Percentiles rank a stretch among this genome's conserved stretches.
These are phyloP conservation scores for Carabus problematicus DNA, from an alignment of 2,888 invertebrate genomes.

Conservation along the genomic window DNA sequence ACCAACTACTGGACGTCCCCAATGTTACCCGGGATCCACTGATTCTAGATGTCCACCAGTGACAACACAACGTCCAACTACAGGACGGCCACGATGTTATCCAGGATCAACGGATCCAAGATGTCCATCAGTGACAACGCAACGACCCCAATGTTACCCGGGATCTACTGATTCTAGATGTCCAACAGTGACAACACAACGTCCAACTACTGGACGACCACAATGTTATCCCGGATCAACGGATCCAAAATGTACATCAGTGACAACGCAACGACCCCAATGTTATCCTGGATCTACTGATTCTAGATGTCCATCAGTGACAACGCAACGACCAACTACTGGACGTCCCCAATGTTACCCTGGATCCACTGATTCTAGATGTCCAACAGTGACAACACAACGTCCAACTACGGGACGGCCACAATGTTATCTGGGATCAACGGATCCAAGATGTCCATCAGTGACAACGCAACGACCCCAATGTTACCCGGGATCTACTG, in stretches of 20 bases:
- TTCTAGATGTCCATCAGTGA: constrained; percentile 52
- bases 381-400: constrained; percentile 50
- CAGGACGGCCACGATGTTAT: constrained; percentile 51
- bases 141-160: constrained; percentile 50
- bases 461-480: constrained; percentile 45
- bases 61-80: constrained; percentile 38
- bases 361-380: constrained; percentile 51
- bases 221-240: constrained; percentile 55
- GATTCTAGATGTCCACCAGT: constrained; percentile 53
- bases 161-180: constrained; percentile 56
- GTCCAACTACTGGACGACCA: constrained; percentile 47
- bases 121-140: constrained; percentile 49
- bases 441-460: constrained; percentile 53
- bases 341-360: constrained; percentile 45
- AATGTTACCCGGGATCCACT: constrained; percentile 55
- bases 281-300: constrained; percentile 57
- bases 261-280: constrained; percentile 44
- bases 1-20: constrained; percentile 50
- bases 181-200: constrained; percentile 46
- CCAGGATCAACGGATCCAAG: constrained; percentile 55
- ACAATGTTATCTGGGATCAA: constrained; percentile 52
- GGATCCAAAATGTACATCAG: constrained; percentile 55
- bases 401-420: constrained; percentile 48
- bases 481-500: constrained; percentile 55
- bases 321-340: constrained; percentile 23